Conservation (phyloP, 2,113 vertebrate genomes). For the Zonotrichia leucophrys region DNA sequence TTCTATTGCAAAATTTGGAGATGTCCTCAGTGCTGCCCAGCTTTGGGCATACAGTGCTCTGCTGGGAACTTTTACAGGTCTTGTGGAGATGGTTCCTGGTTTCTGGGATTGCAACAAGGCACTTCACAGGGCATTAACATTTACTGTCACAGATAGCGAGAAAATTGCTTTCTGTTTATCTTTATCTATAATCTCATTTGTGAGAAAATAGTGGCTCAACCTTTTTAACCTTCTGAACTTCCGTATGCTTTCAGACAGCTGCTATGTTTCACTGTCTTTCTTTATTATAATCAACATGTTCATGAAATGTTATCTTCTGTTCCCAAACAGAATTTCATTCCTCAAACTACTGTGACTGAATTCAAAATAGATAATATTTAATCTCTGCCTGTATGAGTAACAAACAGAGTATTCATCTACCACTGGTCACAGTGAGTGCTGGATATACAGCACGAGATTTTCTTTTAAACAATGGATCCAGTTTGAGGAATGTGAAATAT, state of each 20-base stretch:
- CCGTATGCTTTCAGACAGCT: neutral
- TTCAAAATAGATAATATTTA: constrained; percentile 23
- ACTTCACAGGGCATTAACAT: constrained; percentile 3
- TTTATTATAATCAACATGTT: neutral
- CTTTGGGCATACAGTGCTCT: neutral
- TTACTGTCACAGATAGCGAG: constrained; percentile 3
- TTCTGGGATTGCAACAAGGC: neutral
- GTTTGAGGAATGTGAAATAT: neutral
- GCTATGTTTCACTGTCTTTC: neutral
- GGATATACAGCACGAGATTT: neutral
- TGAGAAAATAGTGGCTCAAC: constrained; percentile 14
- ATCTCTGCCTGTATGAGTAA: neutral
- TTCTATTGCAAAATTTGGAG: neutral
- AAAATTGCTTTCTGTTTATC: constrained; percentile 59
- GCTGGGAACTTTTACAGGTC: neutral
- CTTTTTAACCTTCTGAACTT: constrained; percentile 46
- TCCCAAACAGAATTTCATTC: constrained; percentile 1
- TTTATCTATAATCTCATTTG: constrained; percentile 48
- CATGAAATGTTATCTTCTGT: constrained; percentile 7
- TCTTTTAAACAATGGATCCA: neutral
- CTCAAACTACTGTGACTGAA: neutral
- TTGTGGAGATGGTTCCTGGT: neutral
- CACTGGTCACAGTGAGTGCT: neutral
- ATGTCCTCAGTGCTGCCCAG: neutral
- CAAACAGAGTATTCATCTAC: neutral